phyloP scores from a whole-genome alignment of 2,113 vertebrate genomes.

The Hippoglossus stenolepis region DNA sequence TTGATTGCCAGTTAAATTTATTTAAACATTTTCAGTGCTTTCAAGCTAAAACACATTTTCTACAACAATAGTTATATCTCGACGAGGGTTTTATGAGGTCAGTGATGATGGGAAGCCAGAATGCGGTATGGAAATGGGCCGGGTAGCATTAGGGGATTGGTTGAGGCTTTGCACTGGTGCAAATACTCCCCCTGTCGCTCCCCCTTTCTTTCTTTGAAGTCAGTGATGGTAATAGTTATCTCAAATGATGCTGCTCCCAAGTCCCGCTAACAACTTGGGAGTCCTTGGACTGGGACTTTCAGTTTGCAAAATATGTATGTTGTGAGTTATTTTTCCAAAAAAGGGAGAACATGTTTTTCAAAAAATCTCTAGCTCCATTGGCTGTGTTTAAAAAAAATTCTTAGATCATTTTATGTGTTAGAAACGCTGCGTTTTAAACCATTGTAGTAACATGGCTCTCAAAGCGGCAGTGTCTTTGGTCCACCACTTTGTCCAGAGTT shows the following conservation, averaged over 20 bases:
- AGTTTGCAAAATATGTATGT: conserved; percentile 18
- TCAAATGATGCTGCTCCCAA: conserved; percentile 63
- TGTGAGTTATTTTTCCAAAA: conserved; percentile 10
- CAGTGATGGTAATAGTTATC: conserved; percentile 66
- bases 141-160: conserved; percentile 63
- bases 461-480: background rate
- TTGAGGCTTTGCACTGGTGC: conserved; percentile 70
- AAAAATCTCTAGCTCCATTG: background rate
- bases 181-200: conserved; percentile 42
- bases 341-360: background rate
- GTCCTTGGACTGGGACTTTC: conserved; percentile 9
- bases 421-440: background rate
- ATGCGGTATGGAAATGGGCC: conserved; percentile 72
- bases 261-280: conserved; percentile 18
- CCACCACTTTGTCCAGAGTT: background rate
- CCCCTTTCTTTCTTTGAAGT: conserved; percentile 65
- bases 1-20: conserved; percentile 22
- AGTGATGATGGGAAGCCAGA: conserved; percentile 54
- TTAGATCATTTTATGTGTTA: background rate
- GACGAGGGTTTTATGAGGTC: conserved; percentile 69
- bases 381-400: conserved; percentile 7
- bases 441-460: background rate
- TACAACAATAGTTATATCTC: conserved; percentile 40
- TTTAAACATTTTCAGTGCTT: conserved; percentile 37
- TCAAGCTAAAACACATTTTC: conserved; percentile 10